Percentiles rank a stretch among this genome's conserved stretches.
phyloP scores from a whole-genome alignment of 2,888 invertebrate genomes.

The Sthenelais limicola region DNA sequence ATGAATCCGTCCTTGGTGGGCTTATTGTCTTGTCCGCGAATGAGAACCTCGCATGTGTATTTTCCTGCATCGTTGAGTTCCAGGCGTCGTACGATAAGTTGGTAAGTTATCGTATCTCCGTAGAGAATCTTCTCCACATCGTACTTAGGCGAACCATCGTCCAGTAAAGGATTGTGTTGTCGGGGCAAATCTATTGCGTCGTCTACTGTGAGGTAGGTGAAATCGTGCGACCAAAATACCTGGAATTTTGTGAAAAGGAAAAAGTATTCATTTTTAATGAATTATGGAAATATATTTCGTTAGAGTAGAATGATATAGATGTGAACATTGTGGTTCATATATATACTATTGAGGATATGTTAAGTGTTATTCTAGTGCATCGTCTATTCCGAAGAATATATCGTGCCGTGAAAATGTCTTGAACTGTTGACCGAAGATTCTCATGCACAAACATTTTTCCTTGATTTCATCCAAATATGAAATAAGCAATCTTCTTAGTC shows the following conservation, averaged over 20 bases:
- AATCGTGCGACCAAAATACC: conserved; percentile 49
- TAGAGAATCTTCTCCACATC: conserved; percentile 36
- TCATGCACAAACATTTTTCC: too few relatives aligned
- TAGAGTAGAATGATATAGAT: too few relatives aligned
- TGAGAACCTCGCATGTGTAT: conserved; percentile 62
- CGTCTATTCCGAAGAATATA: too few relatives aligned
- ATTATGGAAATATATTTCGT: neutral
- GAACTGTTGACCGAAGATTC: too few relatives aligned
- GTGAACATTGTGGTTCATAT: too few relatives aligned
- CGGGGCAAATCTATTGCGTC: conserved; percentile 49
- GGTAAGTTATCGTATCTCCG: conserved; percentile 57
- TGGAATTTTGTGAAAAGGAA: neutral
- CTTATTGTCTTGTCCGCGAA: conserved; percentile 49
- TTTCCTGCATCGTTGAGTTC: conserved; percentile 61
- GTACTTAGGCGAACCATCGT: conserved; percentile 51
- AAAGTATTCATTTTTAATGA: neutral
- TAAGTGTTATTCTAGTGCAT: too few relatives aligned
- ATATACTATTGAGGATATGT: too few relatives aligned
- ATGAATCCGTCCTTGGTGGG: conserved; percentile 47
- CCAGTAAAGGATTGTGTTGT: conserved; percentile 46
- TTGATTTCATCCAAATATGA: too few relatives aligned
- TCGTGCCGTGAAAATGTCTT: too few relatives aligned
- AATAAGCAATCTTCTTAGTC: too few relatives aligned
- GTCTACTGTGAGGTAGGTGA: conserved; percentile 45
- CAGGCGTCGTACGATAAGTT: conserved; percentile 62